A percentile compares a stretch with the other conserved stretches of the same genome.
Conservation (phyloP, 2,113 vertebrate genomes). For the Phalacrocorax carbo region DNA sequence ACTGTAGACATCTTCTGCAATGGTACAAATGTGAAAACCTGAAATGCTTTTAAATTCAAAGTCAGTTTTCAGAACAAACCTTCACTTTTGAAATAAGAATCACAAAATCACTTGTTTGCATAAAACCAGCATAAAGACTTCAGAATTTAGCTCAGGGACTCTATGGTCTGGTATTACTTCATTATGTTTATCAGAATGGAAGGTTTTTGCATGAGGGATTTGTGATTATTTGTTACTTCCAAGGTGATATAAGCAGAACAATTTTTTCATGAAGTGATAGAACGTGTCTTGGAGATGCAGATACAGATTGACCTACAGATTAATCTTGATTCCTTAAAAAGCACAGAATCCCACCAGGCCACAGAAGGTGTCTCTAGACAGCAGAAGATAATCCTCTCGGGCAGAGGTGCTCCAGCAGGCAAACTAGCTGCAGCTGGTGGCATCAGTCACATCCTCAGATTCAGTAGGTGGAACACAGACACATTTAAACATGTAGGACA, state of each 20-base stretch:
- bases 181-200: not conserved
- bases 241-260: not conserved
- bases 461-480: not conserved
- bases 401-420: not conserved
- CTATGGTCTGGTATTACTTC: not conserved
- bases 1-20: not conserved
- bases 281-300: not conserved
- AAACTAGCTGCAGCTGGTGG: not conserved
- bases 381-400: not conserved
- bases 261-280: not conserved
- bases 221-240: not conserved
- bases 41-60: not conserved
- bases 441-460: not conserved
- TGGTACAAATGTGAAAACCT: not conserved
- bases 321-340: not conserved
- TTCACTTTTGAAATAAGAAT: not conserved
- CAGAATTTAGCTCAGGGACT: not conserved
- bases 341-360: not conserved
- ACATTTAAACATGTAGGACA: not conserved
- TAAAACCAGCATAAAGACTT: not conserved
- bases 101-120: not conserved
- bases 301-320: not conserved
- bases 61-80: not conserved
- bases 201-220: not conserved
- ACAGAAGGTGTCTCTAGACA: not conserved